Evolutionary conservation across 1,140 invertebrate genomes (phyloP), one percentile per base, ranked within the genome.

Genomic region (Cyclina sinensis): DNA sequence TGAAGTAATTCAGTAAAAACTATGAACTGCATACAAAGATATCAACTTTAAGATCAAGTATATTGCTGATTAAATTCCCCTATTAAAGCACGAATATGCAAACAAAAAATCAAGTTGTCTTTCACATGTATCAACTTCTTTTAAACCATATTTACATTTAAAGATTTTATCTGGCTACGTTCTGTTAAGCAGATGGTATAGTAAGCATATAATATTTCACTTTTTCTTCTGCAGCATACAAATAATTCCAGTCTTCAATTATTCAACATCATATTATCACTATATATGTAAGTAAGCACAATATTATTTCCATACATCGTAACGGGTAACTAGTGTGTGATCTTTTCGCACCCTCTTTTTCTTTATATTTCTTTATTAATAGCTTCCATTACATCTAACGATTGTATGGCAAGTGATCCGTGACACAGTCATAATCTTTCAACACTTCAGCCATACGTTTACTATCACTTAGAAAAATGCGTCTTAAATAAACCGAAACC

Each of bases 391-490:
- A 73, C 82, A 84, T 70, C 46, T 74, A 73, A 70, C 68, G 35
- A 70, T 54, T 43, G 35, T n/a, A 30, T 48, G 48, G 32, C 24
- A 46, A 84, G 18, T 18, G 82, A 84, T 84, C 62, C 82, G 65
- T 73, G 43, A 48, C 24, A 70, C 82, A 35, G 82, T 84, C 82
- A 84, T 84, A 73, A 84, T 84, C 65, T 4, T 4, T 18, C 39
- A 14, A 54, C 82, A 73, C 32, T 30, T 37, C 32, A n/a, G 46
- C 62, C 82, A 73, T 54, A 70, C 43, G 82, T 84, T 84, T 27
- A 84, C 62, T n/a, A 43, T 84, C 68, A 48, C 24, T n/a, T 12
- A 70, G 12, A 84, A 84, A 62, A 84, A 24, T 32, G 59, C 30
- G 35, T 59, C 79, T 81, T 81, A 81, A 81, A 62, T 27, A 37